Base-by-base conservation (phyloP, 53 echinoderm and acorn worm species). In the Holothuria scabra region DNA sequence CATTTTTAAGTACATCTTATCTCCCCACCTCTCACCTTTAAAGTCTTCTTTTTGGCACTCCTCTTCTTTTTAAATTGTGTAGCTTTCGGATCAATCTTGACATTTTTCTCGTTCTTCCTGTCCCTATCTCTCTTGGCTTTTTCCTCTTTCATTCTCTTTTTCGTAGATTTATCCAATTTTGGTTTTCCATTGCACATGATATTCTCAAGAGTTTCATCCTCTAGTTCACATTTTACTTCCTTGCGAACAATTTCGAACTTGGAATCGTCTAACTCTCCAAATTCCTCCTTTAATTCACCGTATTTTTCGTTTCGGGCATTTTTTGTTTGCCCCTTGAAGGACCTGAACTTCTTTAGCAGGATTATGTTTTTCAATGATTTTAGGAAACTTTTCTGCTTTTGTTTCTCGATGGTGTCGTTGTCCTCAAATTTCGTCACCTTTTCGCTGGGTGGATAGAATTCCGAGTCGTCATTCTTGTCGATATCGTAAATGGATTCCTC, bases 1-100 rank as follows among this genome's bases (percentile, higher is more conserved):
- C 14, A 52, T 52, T 18, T 12, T 52, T 14, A 16, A 52, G 18
- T 16, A 52, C 52, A 4, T 1, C 3, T 16, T 18, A 29, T 79
- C 14, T 7, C 79, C 23, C 13, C 58, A 26, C 12, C 21, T 35
- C 83, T 41, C 13, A 57, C 83, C 83, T 82, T 65, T 14, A 57
- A 34, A 32, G 31, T 66, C n/a, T 60, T 82, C 65, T 60, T 60
- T 41, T 65, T 65, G 1, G 28, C 83, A 14, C 44, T 65, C 19
- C 46, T 65, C 35, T 64, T 65, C 83, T 82, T 65, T 34, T 65
- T 65, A 26, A 46, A 26, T 62, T 72, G 46, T 25, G 72, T 72
- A 32, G 72, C 72, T 44, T 72, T 72, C 38, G 25, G 59, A 20
- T 65, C 83, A 12, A 46, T 65, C 28, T 64, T 82, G 28, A 59